Base-by-base conservation (phyloP, 1,140 invertebrate genomes). In the Aphelenchoides avenae region DNA sequence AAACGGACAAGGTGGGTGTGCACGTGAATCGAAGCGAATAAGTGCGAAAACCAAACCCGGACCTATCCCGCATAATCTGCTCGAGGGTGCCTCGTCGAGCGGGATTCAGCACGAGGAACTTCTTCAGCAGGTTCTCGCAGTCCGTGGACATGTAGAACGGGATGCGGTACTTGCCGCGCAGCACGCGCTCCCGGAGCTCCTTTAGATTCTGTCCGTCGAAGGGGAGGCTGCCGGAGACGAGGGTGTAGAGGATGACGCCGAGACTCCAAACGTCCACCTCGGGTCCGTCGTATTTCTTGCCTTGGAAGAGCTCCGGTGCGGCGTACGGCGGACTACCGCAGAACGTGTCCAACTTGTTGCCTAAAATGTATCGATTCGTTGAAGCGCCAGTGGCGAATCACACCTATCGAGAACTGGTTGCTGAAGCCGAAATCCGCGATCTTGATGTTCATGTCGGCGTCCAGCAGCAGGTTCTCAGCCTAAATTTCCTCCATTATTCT, bases 391-490 rank as follows among this genome's bases (percentile, higher is more conserved):
- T 36, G 11, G n/a, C n/a, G 50, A 50, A 46, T 26, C 22, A 5
- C 9, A 68, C 62, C 64, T n/a, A 47, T 30, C 30, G 65, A 93
- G 82, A 98, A 99, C 82, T 97, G 91, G 82, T 99, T 99, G 75
- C 91, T 95, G 83, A 99, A 99, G 52, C 95, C 95, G 82, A 98
- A 99, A 82, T 99, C 95, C 33, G 95, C 95, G 78, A 99, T 98
- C 84, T 99, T 99, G 70, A 99, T 98, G 80, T 99, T 98, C 90
- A 99, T 95, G 83, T 98, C 93, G 79, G 88, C 89, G 83, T 99
- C 95, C 76, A 99, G 82, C 67, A 99, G 82, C 73, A 99, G 84
- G 82, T 99, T 99, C 83, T 99, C 95, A 73, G 95, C 94, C 86
- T 60, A 41, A 61, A 56, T 9, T 44, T 11, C n/a, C n/a, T n/a